phyloP scores from a whole-genome alignment of 1,140 invertebrate genomes.

The Zophobas atratus region DNA sequence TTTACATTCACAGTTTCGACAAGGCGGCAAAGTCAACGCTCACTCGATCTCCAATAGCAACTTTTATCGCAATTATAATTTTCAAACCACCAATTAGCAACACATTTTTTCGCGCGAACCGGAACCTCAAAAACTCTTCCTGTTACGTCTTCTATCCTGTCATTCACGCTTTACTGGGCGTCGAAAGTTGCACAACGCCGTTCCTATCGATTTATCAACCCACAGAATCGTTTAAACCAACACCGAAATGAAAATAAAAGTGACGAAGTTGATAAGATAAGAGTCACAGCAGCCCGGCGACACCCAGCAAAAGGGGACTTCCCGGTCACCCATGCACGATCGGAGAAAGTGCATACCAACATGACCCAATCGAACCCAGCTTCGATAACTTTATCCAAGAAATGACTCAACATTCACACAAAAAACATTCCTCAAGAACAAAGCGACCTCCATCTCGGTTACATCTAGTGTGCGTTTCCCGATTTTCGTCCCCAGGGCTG shows the following conservation, averaged over 20 bases:
- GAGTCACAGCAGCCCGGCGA: too few species aligned
- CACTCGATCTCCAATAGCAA: too few species aligned
- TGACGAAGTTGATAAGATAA: too few species aligned
- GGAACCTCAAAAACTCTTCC: background rate
- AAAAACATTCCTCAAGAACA: constrained; percentile 7
- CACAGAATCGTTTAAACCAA: too few species aligned
- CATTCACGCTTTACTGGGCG: background rate
- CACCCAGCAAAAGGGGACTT: background rate
- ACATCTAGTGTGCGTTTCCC: too few species aligned
- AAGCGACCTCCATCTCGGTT: background rate
- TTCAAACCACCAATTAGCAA: too few species aligned
- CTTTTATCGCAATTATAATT: too few species aligned
- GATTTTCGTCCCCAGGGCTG: background rate
- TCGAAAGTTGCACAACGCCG: background rate
- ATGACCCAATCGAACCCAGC: background rate
- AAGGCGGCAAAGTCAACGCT: too few species aligned
- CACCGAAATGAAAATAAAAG: too few species aligned
- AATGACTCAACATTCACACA: constrained; percentile 6
- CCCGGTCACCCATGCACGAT: background rate
- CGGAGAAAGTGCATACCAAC: background rate
- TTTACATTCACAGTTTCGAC: too few species aligned
- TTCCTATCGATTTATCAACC: background rate
- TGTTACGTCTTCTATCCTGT: background rate
- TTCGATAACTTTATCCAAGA: background rate
- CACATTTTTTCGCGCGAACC: too few species aligned